Percentiles rank a stretch among this genome's conserved stretches.
These are phyloP conservation scores for Oreochromis tanganicae DNA, from an alignment of 2,113 vertebrate genomes.

Conservation along the genomic window DNA sequence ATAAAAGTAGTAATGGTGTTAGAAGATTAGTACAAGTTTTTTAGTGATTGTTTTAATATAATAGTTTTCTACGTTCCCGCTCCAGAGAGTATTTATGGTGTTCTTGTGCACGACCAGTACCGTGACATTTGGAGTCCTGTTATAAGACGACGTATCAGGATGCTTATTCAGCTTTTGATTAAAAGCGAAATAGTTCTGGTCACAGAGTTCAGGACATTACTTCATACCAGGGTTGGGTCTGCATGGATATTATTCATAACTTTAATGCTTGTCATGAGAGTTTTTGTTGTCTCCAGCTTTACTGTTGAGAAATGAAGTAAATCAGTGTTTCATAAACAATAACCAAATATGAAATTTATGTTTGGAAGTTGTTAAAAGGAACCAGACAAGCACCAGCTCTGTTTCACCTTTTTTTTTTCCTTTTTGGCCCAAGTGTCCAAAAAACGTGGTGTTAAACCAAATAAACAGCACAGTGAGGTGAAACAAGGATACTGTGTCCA, in stretches of 20 bases:
- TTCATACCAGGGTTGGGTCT: conserved; percentile 25
- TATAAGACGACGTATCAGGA: background rate
- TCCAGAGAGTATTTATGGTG: background rate
- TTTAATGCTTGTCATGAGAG: background rate
- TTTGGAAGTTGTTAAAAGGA: background rate
- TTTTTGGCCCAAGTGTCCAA: background rate
- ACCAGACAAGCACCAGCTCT: background rate
- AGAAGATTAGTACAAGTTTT: background rate
- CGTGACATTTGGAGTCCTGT: background rate
- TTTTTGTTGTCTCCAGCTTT: background rate
- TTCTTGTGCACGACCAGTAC: background rate
- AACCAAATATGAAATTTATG: background rate
- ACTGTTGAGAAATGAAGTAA: background rate
- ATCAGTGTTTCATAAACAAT: background rate
- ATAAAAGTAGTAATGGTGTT: background rate
- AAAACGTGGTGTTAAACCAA: conserved; percentile 24
- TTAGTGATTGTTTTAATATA: background rate
- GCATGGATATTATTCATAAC: background rate
- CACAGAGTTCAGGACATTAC: conserved; percentile 3
- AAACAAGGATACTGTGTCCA: background rate
- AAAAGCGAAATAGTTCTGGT: background rate
- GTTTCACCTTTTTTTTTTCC: background rate
- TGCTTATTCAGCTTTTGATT: background rate
- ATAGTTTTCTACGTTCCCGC: background rate
- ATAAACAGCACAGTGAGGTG: conserved; percentile 7